Conservation (phyloP, 2,797 vertebrate species). For the Malacoctenus gilli region DNA sequence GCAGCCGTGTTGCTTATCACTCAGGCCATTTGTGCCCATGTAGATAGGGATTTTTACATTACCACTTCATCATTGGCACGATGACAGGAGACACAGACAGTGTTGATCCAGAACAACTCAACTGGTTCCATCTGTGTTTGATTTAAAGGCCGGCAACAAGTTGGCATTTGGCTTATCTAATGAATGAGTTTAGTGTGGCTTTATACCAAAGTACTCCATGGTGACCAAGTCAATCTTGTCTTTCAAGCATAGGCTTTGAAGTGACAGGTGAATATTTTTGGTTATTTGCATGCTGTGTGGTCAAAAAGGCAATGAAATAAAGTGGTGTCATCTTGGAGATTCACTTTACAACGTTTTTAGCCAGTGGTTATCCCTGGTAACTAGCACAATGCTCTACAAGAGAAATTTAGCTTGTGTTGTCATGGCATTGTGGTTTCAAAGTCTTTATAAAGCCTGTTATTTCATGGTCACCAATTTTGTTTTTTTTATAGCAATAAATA, state of each 20-base stretch:
- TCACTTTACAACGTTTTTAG: no score
- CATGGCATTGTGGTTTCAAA: no score
- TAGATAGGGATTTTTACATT: slow-evolving; percentile 44
- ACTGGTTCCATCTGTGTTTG: slow-evolving; percentile 20
- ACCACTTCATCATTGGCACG: slow-evolving; percentile 40
- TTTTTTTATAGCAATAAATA: slow-evolving; percentile 42
- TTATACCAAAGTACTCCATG: not conserved
- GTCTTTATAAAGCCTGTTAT: no score
- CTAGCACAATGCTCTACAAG: no score
- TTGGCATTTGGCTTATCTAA: slow-evolving; percentile 10
- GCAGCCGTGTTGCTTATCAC: slow-evolving; percentile 16
- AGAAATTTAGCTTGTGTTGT: no score
- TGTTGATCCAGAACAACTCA: slow-evolving; percentile 35
- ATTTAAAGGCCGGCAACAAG: slow-evolving; percentile 35
- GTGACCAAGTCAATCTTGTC: not conserved
- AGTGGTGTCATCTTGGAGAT: no score
- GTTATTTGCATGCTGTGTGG: not conserved
- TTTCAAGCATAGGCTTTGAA: not conserved
- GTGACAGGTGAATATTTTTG: no score
- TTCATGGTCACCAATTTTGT: slow-evolving; percentile 20
- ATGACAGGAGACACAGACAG: slow-evolving; percentile 35
- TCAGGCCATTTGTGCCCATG: slow-evolving; percentile 18
- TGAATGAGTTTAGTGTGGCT: slow-evolving; percentile 6
- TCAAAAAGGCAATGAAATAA: no score
- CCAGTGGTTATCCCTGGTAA: no score